Evolutionary conservation across 2,888 invertebrate genomes (phyloP).

Genomic region (Caenorhabditis panamensis): DNA sequence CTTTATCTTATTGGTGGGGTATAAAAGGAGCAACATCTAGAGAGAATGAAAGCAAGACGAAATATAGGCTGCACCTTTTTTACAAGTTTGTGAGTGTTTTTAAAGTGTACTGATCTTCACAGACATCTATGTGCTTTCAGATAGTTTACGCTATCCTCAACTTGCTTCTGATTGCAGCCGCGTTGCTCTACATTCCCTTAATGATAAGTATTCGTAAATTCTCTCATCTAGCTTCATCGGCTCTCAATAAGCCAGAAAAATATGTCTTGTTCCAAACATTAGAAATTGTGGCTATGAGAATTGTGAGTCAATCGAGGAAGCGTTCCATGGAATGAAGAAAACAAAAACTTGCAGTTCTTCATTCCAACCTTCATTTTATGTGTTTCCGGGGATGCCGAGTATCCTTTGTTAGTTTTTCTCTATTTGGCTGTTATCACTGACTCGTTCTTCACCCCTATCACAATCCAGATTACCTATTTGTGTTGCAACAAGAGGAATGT

Average conservation of each 20-base stretch:
- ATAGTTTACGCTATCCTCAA: neutral
- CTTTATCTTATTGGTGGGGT: too few species aligned
- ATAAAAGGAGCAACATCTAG: too few species aligned
- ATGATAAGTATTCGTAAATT: constrained; percentile 3
- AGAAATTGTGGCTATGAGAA: neutral
- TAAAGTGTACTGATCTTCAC: too few species aligned
- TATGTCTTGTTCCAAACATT: constrained; percentile 11
- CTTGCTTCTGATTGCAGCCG: neutral
- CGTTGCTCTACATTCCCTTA: constrained; percentile 3
- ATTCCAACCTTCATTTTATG: too few species aligned
- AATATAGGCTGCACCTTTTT: too few species aligned
- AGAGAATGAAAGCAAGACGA: too few species aligned
- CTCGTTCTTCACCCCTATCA: neutral
- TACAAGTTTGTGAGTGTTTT: too few species aligned
- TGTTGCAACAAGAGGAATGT: constrained; percentile 7
- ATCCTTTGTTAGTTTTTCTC: constrained; percentile 4
- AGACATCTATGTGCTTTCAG: too few species aligned
- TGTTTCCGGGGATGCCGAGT: neutral
- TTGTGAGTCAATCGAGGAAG: neutral
- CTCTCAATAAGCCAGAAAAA: neutral
- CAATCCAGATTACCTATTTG: neutral
- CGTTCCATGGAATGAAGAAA: too few species aligned
- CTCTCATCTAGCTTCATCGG: neutral
- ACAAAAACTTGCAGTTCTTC: too few species aligned
- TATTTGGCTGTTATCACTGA: too few species aligned